Evolutionary conservation across 1,140 invertebrate species (phyloP).

Genomic region (Teleopsis dalmanni): DNA sequence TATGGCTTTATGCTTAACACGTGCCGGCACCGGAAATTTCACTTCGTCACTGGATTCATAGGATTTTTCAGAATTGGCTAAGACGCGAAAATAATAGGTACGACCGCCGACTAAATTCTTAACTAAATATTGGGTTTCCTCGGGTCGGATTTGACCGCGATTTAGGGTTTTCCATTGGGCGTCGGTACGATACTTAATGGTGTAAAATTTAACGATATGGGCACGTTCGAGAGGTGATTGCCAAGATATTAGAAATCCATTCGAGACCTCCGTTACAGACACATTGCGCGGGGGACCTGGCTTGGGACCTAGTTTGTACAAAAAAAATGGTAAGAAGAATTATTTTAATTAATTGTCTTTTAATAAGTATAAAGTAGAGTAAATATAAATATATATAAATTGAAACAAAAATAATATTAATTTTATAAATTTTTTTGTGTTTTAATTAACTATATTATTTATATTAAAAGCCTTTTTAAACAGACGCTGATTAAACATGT

Average conservation of each 20-base stretch:
- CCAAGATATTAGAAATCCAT: constrained; percentile 85
- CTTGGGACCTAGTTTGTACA: constrained; percentile 61
- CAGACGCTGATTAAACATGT: too few species aligned
- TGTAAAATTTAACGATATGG: constrained; percentile 80
- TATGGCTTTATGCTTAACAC: constrained; percentile 87
- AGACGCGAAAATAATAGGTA: constrained; percentile 83
- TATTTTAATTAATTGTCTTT: background rate
- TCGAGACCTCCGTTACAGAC: constrained; percentile 74
- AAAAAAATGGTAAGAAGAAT: background rate
- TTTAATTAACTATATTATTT: too few species aligned
- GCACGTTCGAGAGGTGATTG: constrained; percentile 69
- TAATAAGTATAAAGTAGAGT: too few species aligned
- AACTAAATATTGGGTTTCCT: constrained; percentile 81
- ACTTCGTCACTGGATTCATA: constrained; percentile 78
- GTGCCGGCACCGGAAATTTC: constrained; percentile 76
- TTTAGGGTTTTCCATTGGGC: constrained; percentile 79
- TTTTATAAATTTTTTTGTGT: too few species aligned
- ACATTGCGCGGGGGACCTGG: constrained; percentile 81
- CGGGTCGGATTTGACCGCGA: constrained; percentile 76
- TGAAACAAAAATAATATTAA: background rate
- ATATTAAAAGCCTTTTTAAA: too few species aligned
- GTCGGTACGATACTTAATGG: constrained; percentile 83
- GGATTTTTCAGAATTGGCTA: constrained; percentile 74
- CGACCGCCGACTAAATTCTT: constrained; percentile 84
- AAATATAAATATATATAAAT: too few species aligned